A percentile compares a stretch with the other conserved stretches of the same genome.
Evolutionary conservation across 2,797 vertebrate genomes (phyloP).

Genomic region (Sebastes goodei): DNA sequence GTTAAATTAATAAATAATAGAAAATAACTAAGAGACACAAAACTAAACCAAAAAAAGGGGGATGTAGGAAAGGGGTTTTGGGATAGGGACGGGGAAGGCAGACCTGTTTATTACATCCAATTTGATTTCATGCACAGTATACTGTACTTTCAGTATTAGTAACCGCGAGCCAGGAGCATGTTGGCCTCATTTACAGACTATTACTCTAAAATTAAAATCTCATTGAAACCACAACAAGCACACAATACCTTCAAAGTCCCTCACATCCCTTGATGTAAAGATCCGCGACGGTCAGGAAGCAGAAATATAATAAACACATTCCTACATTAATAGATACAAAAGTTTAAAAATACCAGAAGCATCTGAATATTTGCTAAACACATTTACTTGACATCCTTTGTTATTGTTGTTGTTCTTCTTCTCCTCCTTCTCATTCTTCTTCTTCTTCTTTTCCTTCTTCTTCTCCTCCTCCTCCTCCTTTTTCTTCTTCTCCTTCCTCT

Average conservation of each 20-base stretch:
- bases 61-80: too few species aligned
- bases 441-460: neutral
- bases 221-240: neutral
- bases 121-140: neutral
- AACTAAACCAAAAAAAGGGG: too few species aligned
- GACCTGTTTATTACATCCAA: neutral
- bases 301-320: constrained; percentile 13
- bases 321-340: neutral
- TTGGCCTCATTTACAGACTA: neutral
- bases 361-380: neutral
- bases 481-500: neutral
- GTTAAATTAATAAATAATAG: too few species aligned
- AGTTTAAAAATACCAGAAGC: neutral
- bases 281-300: constrained; percentile 6
- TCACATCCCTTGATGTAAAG: constrained; percentile 1
- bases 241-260: constrained; percentile 14
- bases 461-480: neutral
- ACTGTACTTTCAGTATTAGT: neutral
- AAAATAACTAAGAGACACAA: too few species aligned
- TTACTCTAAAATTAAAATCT: neutral
- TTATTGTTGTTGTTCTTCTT: neutral
- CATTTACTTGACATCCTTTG: neutral
- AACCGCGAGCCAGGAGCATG: neutral
- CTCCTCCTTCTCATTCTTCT: too few species aligned
- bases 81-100: too few species aligned